Evolutionary conservation across 2,888 invertebrate genomes (phyloP).

Genomic region (Rhingia rostrata): DNA sequence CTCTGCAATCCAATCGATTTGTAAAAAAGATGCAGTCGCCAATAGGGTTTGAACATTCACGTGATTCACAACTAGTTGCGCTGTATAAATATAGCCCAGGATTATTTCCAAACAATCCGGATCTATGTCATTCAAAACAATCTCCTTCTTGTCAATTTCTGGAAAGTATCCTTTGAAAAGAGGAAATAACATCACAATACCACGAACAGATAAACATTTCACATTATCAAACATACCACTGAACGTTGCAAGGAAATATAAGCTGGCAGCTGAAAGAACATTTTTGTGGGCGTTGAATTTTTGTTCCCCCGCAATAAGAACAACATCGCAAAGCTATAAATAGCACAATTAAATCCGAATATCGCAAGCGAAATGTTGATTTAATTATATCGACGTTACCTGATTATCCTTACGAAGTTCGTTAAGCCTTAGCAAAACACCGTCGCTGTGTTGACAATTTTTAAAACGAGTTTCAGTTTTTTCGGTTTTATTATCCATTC

Average conservation of each 20-base stretch:
- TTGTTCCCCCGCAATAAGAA: slow-evolving; percentile 73
- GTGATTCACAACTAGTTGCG: slow-evolving; percentile 75
- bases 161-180: slow-evolving; percentile 76
- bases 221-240: slow-evolving; percentile 68
- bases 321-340: slow-evolving; percentile 77
- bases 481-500: slow-evolving; percentile 17
- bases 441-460: slow-evolving; percentile 68
- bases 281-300: slow-evolving; percentile 77
- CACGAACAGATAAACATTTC: not conserved
- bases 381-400: slow-evolving; percentile 23
- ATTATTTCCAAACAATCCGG: slow-evolving; percentile 75
- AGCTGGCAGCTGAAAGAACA: slow-evolving; percentile 77
- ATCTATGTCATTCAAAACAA: slow-evolving; percentile 77
- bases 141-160: slow-evolving; percentile 76
- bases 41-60: slow-evolving; percentile 76
- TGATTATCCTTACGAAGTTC: slow-evolving; percentile 61
- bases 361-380: not conserved
- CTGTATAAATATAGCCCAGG: slow-evolving; percentile 78
- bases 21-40: slow-evolving; percentile 76
- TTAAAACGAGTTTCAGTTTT: slow-evolving; percentile 46
- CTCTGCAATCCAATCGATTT: slow-evolving; percentile 76
- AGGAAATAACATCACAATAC: not conserved
- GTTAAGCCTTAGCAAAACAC: slow-evolving; percentile 39
- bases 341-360: not conserved
- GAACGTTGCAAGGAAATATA: slow-evolving; percentile 78